Evolutionary conservation across 64 coral and sea anemone species (phyloP).

Genomic region (Stichodactyla helianthus): DNA sequence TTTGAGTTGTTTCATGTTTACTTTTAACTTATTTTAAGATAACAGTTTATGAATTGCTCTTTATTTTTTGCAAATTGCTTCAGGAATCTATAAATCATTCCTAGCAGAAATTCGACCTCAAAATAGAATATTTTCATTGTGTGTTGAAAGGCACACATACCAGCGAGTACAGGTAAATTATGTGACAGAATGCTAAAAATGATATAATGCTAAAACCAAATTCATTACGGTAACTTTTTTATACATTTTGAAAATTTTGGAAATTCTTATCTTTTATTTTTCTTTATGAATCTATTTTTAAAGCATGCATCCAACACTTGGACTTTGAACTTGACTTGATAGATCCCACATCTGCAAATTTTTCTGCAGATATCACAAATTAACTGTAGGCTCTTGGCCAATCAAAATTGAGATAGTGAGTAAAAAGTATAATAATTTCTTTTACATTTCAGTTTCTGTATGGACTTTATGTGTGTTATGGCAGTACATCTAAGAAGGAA

Average conservation of each 20-base stretch:
- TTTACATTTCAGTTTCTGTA: conserved; percentile 63
- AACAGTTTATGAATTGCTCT: background rate
- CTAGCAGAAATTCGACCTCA: conserved; percentile 79
- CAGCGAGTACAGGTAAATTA: conserved; percentile 71
- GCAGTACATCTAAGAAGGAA: conserved; percentile 77
- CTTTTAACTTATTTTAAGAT: background rate
- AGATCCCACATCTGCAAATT: no score
- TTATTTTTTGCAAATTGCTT: background rate
- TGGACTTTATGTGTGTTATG: conserved; percentile 70
- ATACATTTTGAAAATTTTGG: no score
- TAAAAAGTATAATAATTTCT: no score
- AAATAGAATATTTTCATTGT: conserved; percentile 71
- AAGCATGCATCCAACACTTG: no score
- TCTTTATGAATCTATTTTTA: no score
- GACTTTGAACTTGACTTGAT: no score
- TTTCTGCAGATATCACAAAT: no score
- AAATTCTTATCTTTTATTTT: no score
- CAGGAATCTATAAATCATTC: conserved; percentile 90
- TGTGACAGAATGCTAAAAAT: background rate
- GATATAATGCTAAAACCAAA: no score
- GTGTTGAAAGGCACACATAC: conserved; percentile 74
- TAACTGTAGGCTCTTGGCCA: no score
- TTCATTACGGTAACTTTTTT: no score
- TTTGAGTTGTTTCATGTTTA: background rate
- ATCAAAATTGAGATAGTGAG: no score